Base-by-base conservation (phyloP, 1,140 invertebrate genomes). In the Drosophila jambulina region DNA sequence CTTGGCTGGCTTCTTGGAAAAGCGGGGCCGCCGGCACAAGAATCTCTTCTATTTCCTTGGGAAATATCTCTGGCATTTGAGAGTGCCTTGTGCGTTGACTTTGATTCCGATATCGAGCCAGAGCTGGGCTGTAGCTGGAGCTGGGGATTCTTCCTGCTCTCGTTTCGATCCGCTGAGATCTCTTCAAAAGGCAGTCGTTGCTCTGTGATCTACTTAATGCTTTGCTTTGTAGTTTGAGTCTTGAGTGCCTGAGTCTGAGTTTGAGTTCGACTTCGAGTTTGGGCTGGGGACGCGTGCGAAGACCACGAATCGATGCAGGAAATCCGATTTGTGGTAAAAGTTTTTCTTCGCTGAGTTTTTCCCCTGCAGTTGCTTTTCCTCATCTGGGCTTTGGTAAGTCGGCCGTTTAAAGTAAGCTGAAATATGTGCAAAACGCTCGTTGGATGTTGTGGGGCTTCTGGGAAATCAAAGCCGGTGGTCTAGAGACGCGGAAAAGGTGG, bases 21-120 rank as follows among this genome's bases (percentile, higher is more conserved):
- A 72, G 32, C 32, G 27, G 51, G 29, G 32, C 60, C 53, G 36
- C 60, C 53, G 32, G 51, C 71, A 34, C 27, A 81, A 85, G 86
- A 90, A 88, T 88, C 85, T 88, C 46, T 75, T 79, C 78, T 77
- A 88, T 91, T 88, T 88, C 85, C 84, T 85, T 88, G 84, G 86
- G 86, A 88, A 88, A 85, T 76, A 88, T 88, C 68, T 90, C 64
- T 85, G 84, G 84, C 86, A 85, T 87, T 80, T 69, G 68, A 36
- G 68, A 36, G 54, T 25, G 59, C 49, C 19, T 54, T 34, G 62
- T 45, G 64, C 64, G 46, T 70, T 71, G 62, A 42, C 61, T 70
- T 70, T 70, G 67, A 67, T 70, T 67, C 61, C 69, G 48, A 72
- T 74, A 59, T 46, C 58, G 42, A 68, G 59, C 23, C 46, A 5